Percentiles rank a stretch among this genome's conserved stretches.
Conservation (phyloP, 1,140 invertebrate genomes). For the Argopecten irradians region DNA sequence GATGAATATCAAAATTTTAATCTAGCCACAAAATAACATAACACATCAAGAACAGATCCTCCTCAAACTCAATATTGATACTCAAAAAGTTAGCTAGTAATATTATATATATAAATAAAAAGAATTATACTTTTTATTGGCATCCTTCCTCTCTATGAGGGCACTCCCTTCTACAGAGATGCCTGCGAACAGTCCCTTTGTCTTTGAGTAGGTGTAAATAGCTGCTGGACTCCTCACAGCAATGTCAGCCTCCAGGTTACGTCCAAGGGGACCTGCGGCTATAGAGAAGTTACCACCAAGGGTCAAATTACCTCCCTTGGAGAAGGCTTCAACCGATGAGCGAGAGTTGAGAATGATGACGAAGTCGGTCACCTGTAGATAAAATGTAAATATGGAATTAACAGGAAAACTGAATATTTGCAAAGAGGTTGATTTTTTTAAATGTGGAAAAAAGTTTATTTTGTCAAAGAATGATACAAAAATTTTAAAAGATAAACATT, state of each 20-base stretch:
- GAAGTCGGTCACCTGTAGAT: slow-evolving; percentile 72
- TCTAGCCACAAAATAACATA: background rate
- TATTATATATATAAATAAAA: background rate
- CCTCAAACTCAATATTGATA: background rate
- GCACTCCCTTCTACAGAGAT: slow-evolving; percentile 74
- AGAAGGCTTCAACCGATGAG: slow-evolving; percentile 72
- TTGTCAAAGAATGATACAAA: too few species aligned
- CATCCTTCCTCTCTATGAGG: slow-evolving; percentile 73
- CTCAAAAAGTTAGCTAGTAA: background rate
- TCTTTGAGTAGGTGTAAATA: slow-evolving; percentile 75
- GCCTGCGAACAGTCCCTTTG: slow-evolving; percentile 73
- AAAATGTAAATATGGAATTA: background rate
- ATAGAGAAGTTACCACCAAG: slow-evolving; percentile 74
- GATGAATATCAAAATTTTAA: too few species aligned
- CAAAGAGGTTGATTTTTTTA: background rate
- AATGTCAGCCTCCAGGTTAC: slow-evolving; percentile 72
- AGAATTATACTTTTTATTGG: slow-evolving; percentile 72
- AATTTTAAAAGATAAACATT: too few species aligned
- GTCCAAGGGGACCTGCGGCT: slow-evolving; percentile 71
- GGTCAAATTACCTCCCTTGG: slow-evolving; percentile 75
- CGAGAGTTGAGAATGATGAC: slow-evolving; percentile 72
- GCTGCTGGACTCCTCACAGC: slow-evolving; percentile 70
- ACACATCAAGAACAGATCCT: background rate
- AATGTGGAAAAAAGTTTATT: too few species aligned
- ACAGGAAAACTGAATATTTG: background rate